phyloP scores from a whole-genome alignment of 2,888 invertebrate species.

The Leptinotarsa peninsularis region DNA sequence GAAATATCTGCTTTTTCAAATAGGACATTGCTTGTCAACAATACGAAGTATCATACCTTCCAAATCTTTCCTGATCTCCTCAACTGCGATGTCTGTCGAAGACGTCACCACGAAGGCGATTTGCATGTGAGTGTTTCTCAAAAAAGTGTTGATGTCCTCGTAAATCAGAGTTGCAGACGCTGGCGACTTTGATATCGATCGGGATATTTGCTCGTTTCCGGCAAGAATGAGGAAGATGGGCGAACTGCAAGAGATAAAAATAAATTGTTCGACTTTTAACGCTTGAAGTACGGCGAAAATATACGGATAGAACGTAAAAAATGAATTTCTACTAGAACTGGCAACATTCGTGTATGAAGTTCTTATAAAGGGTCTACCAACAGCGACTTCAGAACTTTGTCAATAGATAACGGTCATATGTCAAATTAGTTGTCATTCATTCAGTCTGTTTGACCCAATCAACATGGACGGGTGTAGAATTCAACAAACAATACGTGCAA shows the following conservation, averaged over 20 bases:
- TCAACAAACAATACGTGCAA: no score
- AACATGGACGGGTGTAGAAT: no score
- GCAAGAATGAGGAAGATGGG: constrained; percentile 73
- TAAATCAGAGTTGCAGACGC: constrained; percentile 70
- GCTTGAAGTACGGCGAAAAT: constrained; percentile 10
- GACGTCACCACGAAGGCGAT: constrained; percentile 67
- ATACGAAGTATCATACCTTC: constrained; percentile 69
- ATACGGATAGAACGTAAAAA: constrained; percentile 1
- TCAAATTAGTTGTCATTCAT: no score
- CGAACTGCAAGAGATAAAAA: constrained; percentile 63
- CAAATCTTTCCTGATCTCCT: constrained; percentile 73
- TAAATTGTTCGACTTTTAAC: constrained; percentile 2
- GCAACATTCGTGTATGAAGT: no score
- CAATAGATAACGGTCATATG: no score
- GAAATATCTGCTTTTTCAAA: not conserved
- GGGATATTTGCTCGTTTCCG: constrained; percentile 73
- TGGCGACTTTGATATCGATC: constrained; percentile 70
- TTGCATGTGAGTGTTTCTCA: constrained; percentile 74
- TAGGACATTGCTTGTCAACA: not conserved
- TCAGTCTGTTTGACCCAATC: no score
- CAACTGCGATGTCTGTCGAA: constrained; percentile 72
- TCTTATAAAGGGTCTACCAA: no score
- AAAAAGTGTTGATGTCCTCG: constrained; percentile 73
- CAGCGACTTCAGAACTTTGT: no score
- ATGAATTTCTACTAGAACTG: not conserved